Conservation (phyloP, 2,888 invertebrate species). For the Steinernema hermaphroditum region DNA sequence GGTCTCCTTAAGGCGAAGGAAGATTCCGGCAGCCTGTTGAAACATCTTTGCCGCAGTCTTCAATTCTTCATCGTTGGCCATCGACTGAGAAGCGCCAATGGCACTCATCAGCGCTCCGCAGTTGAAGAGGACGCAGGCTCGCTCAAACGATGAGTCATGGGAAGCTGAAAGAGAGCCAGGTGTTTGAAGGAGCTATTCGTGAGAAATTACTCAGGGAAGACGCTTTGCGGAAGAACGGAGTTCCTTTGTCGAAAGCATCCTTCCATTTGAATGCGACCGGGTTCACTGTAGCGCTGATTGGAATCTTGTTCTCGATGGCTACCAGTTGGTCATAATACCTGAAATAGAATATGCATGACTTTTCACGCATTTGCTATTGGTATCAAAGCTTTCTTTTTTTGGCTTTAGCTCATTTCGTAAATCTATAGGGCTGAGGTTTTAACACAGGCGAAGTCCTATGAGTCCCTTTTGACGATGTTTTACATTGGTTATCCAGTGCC, state of each 20-base stretch:
- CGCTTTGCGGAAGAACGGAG: slow-evolving; percentile 86
- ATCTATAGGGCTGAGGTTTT: too few species aligned
- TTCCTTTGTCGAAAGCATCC: slow-evolving; percentile 95
- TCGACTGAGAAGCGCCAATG: slow-evolving; percentile 78
- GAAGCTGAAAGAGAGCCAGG: slow-evolving; percentile 45
- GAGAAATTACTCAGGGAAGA: slow-evolving; percentile 83
- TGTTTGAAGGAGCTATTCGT: too few species aligned
- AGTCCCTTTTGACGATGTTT: too few species aligned
- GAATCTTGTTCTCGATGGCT: slow-evolving; percentile 88
- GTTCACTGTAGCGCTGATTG: slow-evolving; percentile 81
- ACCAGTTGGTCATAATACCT: slow-evolving; percentile 96
- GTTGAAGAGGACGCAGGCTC: slow-evolving; percentile 91
- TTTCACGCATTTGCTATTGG: too few species aligned
- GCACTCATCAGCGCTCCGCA: slow-evolving; percentile 82
- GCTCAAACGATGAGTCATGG: slow-evolving; percentile 81
- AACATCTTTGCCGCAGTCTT: slow-evolving; percentile 88
- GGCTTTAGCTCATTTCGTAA: too few species aligned
- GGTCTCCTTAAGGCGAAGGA: slow-evolving; percentile 78
- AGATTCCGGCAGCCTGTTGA: slow-evolving; percentile 79
- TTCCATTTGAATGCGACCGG: slow-evolving; percentile 97
- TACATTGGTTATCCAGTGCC: too few species aligned
- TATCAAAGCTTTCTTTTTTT: too few species aligned
- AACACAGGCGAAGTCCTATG: too few species aligned
- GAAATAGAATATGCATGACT: slow-evolving; percentile 54
- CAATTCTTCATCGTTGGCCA: slow-evolving; percentile 87